Conservation (phyloP, 2,888 invertebrate species). For the Beris morrisii region DNA sequence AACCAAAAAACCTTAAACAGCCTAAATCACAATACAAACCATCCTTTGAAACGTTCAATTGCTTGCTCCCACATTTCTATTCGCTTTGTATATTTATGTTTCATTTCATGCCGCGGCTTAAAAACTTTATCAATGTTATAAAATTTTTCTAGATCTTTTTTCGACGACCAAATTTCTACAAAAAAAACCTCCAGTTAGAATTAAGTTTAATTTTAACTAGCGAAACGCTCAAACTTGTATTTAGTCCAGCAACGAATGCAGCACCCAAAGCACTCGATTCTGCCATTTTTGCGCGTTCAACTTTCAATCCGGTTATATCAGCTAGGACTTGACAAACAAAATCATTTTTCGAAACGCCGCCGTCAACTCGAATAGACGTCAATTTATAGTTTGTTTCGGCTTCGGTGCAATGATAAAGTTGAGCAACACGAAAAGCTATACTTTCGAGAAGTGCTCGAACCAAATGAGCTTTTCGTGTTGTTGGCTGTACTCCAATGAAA, state of each 20-base stretch:
- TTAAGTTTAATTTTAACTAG: not conserved
- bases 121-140: slow-evolving; percentile 63
- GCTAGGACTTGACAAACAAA: slow-evolving; percentile 88
- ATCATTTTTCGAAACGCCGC: slow-evolving; percentile 94
- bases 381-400: slow-evolving; percentile 67
- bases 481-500: slow-evolving; percentile 69
- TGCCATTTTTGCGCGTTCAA: slow-evolving; percentile 71
- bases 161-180: slow-evolving; percentile 72
- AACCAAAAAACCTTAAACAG: too few relatives aligned
- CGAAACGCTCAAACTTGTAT: slow-evolving; percentile 61
- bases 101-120: slow-evolving; percentile 55
- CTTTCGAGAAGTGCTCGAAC: slow-evolving; percentile 84
- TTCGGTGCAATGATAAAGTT: slow-evolving; percentile 74
- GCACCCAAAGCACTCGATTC: slow-evolving; percentile 88
- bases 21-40: slow-evolving; percentile 44
- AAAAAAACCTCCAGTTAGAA: slow-evolving; percentile 8
- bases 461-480: slow-evolving; percentile 75
- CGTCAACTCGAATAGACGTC: slow-evolving; percentile 77
- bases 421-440: slow-evolving; percentile 77
- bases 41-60: slow-evolving; percentile 50
- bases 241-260: slow-evolving; percentile 81
- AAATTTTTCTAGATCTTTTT: slow-evolving; percentile 63
- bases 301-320: slow-evolving; percentile 73
- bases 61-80: slow-evolving; percentile 50
- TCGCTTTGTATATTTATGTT: slow-evolving; percentile 40